Base-by-base conservation (phyloP, 2,113 vertebrate species). In the Macroglossus sobrinus region DNA sequence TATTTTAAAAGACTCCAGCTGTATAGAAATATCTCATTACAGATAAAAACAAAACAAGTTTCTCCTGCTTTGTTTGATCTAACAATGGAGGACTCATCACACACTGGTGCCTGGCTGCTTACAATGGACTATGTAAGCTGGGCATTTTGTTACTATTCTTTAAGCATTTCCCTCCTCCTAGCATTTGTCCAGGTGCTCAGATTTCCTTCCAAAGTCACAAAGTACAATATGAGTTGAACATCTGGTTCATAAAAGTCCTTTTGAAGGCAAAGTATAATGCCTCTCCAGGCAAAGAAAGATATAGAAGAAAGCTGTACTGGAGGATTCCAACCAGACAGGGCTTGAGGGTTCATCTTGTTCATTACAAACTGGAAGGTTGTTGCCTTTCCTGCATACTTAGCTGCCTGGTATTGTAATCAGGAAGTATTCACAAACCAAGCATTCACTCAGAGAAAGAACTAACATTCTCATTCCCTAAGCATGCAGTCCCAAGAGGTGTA, bases 1-100 rank as follows among this genome's bases (percentile, higher is more conserved):
- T 35, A 75, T 74, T 89, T 89, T 80, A 68, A 92, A 97, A 94
- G 89, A 87, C 76, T 93, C 84, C 87, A 97, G 72, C 75, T 95
- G 61, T 84, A 76, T 63, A 95, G 86, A 80, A 81, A 86, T 79
- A 93, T 43, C 84, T 97, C 90, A 88, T 95, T 90, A 96, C 75
- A 33, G 76, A 81, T 53, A 68, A 95, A 97, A 94, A 93, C 89
- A 95, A 90, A 78, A 92, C 71, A 35, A 61, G 10, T 28, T 75
- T 84, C 78, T 55, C 35, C 79, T 66, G 64, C 80, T 97, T 93
- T 95, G 84, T 96, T 91, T 75, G 47, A 45, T 92, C 64, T 93
- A 55, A 94, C 96, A 92, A 72, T 63, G 76, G 63, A 86, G 21
- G 55, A 76, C 74, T 47, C 75, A 78, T 85, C 47, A 22, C 55